phyloP scores from a whole-genome alignment of 2,113 vertebrate genomes.

The Megaceryle torquata region DNA sequence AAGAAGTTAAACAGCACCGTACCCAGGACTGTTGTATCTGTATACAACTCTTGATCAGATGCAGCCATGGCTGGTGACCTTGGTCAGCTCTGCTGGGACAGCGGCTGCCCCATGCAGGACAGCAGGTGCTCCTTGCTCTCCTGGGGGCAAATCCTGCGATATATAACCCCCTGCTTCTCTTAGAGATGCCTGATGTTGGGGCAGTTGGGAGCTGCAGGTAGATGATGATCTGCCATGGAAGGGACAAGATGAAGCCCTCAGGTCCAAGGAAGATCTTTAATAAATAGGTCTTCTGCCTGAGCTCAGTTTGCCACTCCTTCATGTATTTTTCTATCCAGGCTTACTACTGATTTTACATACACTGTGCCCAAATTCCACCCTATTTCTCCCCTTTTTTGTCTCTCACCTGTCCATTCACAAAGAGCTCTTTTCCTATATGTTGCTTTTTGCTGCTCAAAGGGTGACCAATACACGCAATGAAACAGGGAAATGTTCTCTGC shows the following conservation, averaged over 20 bases:
- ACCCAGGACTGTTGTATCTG: accelerated
- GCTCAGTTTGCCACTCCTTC: background rate
- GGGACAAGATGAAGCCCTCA: background rate
- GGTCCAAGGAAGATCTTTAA: background rate
- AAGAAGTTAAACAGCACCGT: no score
- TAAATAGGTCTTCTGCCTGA: background rate
- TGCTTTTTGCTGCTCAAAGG: background rate
- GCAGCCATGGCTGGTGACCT: background rate
- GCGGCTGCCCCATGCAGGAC: background rate
- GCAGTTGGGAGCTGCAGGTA: accelerated
- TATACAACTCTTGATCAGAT: background rate
- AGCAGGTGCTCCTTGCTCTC: accelerated
- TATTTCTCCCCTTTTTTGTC: background rate
- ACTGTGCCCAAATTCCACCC: background rate
- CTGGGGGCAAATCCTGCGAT: background rate
- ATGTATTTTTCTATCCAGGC: background rate
- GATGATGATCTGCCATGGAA: background rate
- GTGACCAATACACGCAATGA: background rate
- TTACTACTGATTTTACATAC: background rate
- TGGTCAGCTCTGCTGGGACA: background rate
- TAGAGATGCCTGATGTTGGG: accelerated
- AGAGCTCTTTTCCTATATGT: background rate
- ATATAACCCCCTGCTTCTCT: background rate
- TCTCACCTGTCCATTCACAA: background rate
- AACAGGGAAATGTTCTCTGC: background rate